Base-by-base conservation (phyloP, 2,888 invertebrate genomes). In the Flabesymbios commensalis region DNA sequence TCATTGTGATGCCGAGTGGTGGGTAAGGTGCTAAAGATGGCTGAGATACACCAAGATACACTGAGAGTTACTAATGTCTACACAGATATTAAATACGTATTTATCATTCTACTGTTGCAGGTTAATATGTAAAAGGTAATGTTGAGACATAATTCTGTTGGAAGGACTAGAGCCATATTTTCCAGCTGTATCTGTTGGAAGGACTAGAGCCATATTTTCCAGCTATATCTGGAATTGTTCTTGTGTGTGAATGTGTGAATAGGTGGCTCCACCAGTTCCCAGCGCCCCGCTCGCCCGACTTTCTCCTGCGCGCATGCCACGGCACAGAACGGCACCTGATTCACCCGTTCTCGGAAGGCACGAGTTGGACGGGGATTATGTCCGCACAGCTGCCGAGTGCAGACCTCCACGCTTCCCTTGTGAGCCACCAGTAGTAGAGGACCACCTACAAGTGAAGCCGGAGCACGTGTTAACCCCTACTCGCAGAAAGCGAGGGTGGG, bases 391-490 rank as follows among this genome's bases (percentile, higher is more conserved):
- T 90, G 89, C 53, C 90, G 86, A 0, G 91, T 89, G 73, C 91
- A 90, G 5, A 91, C 88, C 75, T 96, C 95, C 65, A 96, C 81
- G 0, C 93, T 92, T 0, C 92, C 90, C 0, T 95, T 94, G 85
- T 97, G 97, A 0, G 91, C 96, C 5, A 96, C 90, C 72, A 96
- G 86, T 54, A 97, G 85, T 47, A 95, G 84, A 83, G 92, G 93
- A n/a, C 92, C 93, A 69, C 86, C 89, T 87, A 79, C 19, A 17
- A 22, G 45, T 7, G 45, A 49, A 49, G n/a, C 10, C 39, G n/a
- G 39, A n/a, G 39, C 10, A 36, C n/a, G n/a, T n/a, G n/a, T n/a
- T n/a, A n/a, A n/a, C n/a, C n/a, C n/a, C n/a, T n/a, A n/a, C n/a
- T n/a, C n/a, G n/a, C n/a, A n/a, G n/a, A n/a, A n/a, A n/a, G n/a